A percentile compares a stretch with the other conserved stretches of the same genome.
Conservation (phyloP, 1,140 invertebrate species). For the Heliconius hermathena region DNA sequence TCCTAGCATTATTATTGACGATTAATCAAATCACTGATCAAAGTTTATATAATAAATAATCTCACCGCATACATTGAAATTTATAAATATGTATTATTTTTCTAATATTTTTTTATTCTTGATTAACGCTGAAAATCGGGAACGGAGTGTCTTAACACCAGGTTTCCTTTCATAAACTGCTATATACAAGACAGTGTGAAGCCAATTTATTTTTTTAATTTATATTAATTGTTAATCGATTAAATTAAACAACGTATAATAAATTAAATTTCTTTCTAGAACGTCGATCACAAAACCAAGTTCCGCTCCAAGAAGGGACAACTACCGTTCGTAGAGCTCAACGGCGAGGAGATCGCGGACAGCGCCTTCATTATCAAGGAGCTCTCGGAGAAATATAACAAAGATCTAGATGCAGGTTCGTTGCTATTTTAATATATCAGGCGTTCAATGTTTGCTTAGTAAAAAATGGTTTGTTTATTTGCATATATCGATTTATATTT, state of each 20-base stretch:
- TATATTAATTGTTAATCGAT: not conserved
- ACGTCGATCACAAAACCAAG: constrained; percentile 96
- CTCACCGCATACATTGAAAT: too few relatives aligned
- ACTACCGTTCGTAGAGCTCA: constrained; percentile 95
- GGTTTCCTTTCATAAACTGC: too few relatives aligned
- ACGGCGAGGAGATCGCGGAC: constrained; percentile 96
- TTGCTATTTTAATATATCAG: not conserved
- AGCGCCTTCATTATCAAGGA: constrained; percentile 94
- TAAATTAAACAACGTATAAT: not conserved
- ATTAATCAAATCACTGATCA: too few relatives aligned
- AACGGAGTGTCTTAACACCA: too few relatives aligned
- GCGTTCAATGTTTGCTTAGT: not conserved
- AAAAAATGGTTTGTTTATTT: not conserved
- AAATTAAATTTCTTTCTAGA: constrained; percentile 83
- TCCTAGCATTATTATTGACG: too few relatives aligned
- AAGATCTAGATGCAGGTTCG: constrained; percentile 89
- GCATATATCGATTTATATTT: not conserved
- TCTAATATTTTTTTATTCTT: too few relatives aligned
- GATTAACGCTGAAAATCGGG: too few relatives aligned
- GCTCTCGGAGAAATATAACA: constrained; percentile 89
- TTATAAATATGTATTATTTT: too few relatives aligned
- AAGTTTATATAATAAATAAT: too few relatives aligned
- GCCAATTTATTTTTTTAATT: not conserved
- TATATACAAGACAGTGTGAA: too few relatives aligned
- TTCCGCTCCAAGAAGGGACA: constrained; percentile 96